Evolutionary conservation across 2,797 vertebrate genomes (phyloP).

Genomic region (Danionella dracula): DNA sequence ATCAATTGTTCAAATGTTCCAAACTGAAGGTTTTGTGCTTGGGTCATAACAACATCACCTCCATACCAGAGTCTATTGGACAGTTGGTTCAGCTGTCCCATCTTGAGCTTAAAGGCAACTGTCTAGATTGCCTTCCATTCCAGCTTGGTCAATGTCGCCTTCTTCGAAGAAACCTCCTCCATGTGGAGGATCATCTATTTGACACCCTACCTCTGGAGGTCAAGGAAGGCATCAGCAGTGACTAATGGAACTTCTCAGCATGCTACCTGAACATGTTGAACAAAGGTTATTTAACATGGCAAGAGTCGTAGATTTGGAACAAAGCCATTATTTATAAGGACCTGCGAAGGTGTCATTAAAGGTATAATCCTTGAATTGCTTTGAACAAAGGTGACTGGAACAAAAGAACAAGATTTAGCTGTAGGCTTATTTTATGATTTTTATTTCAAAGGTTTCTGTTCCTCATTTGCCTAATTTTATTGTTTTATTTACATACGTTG

Average conservation of each 20-base stretch:
- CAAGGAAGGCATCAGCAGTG: constrained; percentile 87
- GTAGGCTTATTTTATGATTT: neutral
- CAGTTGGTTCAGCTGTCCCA: constrained; percentile 85
- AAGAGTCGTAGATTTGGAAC: no score
- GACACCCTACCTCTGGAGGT: constrained; percentile 87
- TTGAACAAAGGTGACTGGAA: neutral
- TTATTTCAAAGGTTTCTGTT: neutral
- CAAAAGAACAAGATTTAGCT: neutral
- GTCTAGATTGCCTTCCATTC: constrained; percentile 84
- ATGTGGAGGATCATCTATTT: constrained; percentile 94
- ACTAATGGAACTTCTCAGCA: constrained; percentile 50
- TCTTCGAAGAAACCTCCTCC: constrained; percentile 82
- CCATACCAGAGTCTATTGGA: constrained; percentile 81
- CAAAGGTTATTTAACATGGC: no score
- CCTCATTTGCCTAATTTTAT: neutral
- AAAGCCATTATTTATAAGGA: neutral
- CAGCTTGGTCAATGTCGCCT: constrained; percentile 83
- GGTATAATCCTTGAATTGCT: constrained; percentile 69
- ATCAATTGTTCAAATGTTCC: constrained; percentile 85
- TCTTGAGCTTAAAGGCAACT: constrained; percentile 92
- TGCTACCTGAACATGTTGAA: no score
- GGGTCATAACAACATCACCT: constrained; percentile 84
- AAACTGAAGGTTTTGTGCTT: constrained; percentile 91
- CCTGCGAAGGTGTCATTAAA: constrained; percentile 66
- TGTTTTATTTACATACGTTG: neutral